These are phyloP conservation scores for Palythoa heliodiscus DNA, from an alignment of 92 coral and sea anemone species.

Conservation along the genomic window DNA sequence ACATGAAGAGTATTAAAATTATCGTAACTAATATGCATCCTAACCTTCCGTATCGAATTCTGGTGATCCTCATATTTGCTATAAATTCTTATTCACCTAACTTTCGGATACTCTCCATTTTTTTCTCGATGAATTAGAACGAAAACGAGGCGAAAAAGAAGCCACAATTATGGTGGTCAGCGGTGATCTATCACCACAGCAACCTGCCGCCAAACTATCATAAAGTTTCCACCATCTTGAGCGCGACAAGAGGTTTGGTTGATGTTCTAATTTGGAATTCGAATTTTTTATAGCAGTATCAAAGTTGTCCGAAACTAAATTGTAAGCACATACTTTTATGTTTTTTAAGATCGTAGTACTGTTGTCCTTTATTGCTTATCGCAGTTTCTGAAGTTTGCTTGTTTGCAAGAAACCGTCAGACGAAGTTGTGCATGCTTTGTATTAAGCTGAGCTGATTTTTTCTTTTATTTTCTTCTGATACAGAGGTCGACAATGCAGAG, in stretches of 20 bases:
- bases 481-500: conserved; percentile 76
- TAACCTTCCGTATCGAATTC: conserved; percentile 70
- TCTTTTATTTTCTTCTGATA: neutral
- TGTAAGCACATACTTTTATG: conserved; percentile 5
- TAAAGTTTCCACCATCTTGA: conserved; percentile 29
- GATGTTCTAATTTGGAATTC: conserved; percentile 42
- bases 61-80: conserved; percentile 61
- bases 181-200: conserved; percentile 29
- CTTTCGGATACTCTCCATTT: neutral
- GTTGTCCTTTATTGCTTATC: neutral
- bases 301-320: neutral
- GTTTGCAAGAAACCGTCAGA: neutral
- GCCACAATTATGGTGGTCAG: neutral
- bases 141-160: neutral
- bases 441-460: neutral
- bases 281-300: neutral
- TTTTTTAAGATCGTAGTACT: neutral
- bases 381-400: neutral
- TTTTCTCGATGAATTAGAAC: too few relatives aligned
- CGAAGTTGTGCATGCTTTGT: neutral
- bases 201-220: conserved; percentile 13
- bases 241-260: neutral
- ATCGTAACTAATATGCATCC: conserved; percentile 48
- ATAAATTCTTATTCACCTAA: neutral
- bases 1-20: conserved; percentile 58